Percentiles rank a stretch among this genome's conserved stretches.
These are phyloP conservation scores for Lophius piscatorius DNA, from an alignment of 2,113 vertebrate genomes.

Conservation along the genomic window DNA sequence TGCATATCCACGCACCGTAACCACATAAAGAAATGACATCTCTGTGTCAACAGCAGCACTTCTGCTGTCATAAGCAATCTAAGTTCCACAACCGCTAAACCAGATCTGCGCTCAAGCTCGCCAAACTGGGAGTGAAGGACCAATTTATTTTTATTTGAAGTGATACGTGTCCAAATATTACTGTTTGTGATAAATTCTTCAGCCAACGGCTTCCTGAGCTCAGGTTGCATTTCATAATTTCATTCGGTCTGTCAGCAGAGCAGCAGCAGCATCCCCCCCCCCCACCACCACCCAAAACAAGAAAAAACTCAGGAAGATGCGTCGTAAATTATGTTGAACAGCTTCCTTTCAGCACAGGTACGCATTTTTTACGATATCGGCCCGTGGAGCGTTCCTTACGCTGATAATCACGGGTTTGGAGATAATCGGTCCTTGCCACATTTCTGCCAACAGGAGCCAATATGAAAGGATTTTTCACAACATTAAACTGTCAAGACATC, in stretches of 20 bases:
- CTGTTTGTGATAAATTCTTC: constrained; percentile 66
- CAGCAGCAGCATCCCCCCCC: constrained; percentile 22
- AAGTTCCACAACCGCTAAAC: constrained; percentile 53
- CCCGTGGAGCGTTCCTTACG: constrained; percentile 1
- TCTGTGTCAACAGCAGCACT: constrained; percentile 36
- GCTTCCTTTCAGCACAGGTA: constrained; percentile 6
- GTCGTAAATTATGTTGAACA: neutral
- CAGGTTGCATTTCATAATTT: constrained; percentile 59
- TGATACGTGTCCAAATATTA: constrained; percentile 61
- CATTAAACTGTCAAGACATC: constrained; percentile 37
- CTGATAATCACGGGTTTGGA: neutral
- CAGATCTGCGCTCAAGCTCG: constrained; percentile 40
- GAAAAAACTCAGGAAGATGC: constrained; percentile 45
- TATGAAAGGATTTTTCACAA: constrained; percentile 16
- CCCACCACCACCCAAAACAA: constrained; percentile 43
- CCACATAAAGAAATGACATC: constrained; percentile 12
- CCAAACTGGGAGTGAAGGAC: constrained; percentile 52
- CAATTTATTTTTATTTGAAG: constrained; percentile 69
- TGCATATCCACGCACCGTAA: constrained; percentile 10
- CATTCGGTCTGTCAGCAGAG: constrained; percentile 60
- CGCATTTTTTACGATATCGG: constrained; percentile 15
- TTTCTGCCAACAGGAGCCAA: constrained; percentile 2
- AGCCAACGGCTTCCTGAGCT: constrained; percentile 55
- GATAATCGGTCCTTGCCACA: neutral
- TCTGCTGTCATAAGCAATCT: constrained; percentile 69